phyloP scores from a whole-genome alignment of 2,797 vertebrate species.

The Moxostoma hubbsi region DNA sequence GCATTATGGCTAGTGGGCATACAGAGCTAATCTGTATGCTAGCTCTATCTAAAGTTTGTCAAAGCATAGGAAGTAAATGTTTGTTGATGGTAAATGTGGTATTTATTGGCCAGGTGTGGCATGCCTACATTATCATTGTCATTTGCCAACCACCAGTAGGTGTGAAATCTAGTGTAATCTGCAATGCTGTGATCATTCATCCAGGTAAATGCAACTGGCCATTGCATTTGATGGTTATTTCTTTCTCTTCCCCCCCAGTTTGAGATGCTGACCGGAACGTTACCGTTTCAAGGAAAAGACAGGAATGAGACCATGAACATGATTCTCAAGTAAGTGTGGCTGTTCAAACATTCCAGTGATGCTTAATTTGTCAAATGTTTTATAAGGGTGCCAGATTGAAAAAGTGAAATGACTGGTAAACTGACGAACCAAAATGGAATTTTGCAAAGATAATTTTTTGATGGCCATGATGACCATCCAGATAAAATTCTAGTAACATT shows the following conservation, averaged over 20 bases:
- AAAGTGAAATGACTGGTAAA: not conserved
- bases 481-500: not conserved
- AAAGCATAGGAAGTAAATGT: too few species aligned
- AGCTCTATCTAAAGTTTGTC: too few species aligned
- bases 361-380: not conserved
- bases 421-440: not conserved
- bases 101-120: too few species aligned
- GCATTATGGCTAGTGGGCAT: too few species aligned
- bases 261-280: constrained; percentile 97
- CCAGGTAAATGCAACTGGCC: not conserved
- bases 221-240: not conserved
- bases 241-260: constrained; percentile 75
- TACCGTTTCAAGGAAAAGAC: constrained; percentile 98
- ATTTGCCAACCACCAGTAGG: too few species aligned
- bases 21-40: too few species aligned
- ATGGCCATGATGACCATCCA: not conserved
- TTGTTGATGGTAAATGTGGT: too few species aligned
- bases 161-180: too few species aligned
- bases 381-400: not conserved
- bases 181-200: not conserved
- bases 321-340: constrained; percentile 95
- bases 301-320: constrained; percentile 99
- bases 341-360: not conserved
- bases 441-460: not conserved
- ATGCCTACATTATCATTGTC: too few species aligned